Evolutionary conservation across 2,888 invertebrate species (phyloP), one percentile per base, ranked within the genome.

Genomic region (Parasteatoda lunata): DNA sequence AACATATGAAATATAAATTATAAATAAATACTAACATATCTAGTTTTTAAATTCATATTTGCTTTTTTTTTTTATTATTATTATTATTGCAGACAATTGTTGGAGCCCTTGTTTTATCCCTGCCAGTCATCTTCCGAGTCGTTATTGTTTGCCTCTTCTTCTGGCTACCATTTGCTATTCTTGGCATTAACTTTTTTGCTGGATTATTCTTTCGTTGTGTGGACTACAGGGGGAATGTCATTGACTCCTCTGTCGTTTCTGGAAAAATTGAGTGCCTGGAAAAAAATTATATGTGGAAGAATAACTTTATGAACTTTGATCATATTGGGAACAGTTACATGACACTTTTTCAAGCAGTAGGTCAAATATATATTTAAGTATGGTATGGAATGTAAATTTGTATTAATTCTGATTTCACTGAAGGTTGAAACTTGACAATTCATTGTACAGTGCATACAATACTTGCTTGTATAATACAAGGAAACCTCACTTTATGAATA

Each of bases 311-410:
- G 11, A 88, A 83, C 68, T 88, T 83, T 45, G 78, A 88, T 66
- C 75, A 88, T 68, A 83, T 88, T 70, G 83, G 79, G 49, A 84
- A 79, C 54, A 88, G 88, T 51, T 88, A 83, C 59, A 49, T 79
- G 49, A 59, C 71, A 45, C 54, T 88, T 13, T 79, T 80, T 49
- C 79, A 76, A 48, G 4, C 82, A 51, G 86, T 87, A 82, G 45
- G 81, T 64, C 30, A 30, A 30, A 30, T 30, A 30, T 30, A 30
- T 30, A 30, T 30, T 30, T 30, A 30, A 30, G 30, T 30, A 30
- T 30, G 30, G 30, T 30, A 30, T 30, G 30, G 30, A 30, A 30
- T 30, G 2, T 30, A 30, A 30, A 30, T 30, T 30, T 30, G 30
- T 30, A 30, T 30, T 30, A 30, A 30, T 30, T 30, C 30, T 30